A percentile compares a stretch with the other conserved stretches of the same genome.
Evolutionary conservation across 2,113 vertebrate species (phyloP).

Genomic region (Chaetodon auriga): DNA sequence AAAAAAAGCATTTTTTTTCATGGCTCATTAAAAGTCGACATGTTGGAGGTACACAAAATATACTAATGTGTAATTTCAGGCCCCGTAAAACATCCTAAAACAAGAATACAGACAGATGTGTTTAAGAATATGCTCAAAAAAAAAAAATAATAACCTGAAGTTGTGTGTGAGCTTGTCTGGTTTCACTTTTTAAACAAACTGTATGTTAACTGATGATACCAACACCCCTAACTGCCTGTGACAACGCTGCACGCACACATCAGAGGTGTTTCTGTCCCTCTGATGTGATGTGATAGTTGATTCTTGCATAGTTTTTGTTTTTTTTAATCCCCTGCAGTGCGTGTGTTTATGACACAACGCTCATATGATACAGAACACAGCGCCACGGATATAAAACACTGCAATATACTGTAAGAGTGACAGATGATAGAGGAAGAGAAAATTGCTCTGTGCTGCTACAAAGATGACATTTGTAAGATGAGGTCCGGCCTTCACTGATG

Average conservation of each 20-base stretch:
- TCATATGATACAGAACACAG: not conserved
- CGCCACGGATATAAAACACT: slow-evolving; percentile 17
- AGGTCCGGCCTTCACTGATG: slow-evolving; percentile 47
- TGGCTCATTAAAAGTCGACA: not conserved
- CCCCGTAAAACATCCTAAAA: not conserved
- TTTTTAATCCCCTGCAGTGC: not conserved
- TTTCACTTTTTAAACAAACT: slow-evolving; percentile 33
- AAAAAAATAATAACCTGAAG: not conserved
- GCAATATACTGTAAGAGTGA: slow-evolving; percentile 28
- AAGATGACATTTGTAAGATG: slow-evolving; percentile 60
- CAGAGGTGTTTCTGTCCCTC: slow-evolving; percentile 7
- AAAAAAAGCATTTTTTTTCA: no score
- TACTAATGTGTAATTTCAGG: not conserved
- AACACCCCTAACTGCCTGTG: slow-evolving; percentile 31
- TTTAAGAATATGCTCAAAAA: not conserved
- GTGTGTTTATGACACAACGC: slow-evolving; percentile 1
- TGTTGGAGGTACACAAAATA: not conserved
- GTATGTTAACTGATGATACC: slow-evolving; percentile 32
- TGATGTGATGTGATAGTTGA: slow-evolving; percentile 9
- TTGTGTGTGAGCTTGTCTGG: not conserved
- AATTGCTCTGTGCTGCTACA: slow-evolving; percentile 49
- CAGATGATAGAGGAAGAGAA: slow-evolving; percentile 41
- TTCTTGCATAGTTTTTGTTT: slow-evolving; percentile 10
- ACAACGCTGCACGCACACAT: slow-evolving; percentile 32
- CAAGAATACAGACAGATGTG: not conserved